Evolutionary conservation across 2,888 invertebrate genomes (phyloP).

Genomic region (Priocnemis perturbator): DNA sequence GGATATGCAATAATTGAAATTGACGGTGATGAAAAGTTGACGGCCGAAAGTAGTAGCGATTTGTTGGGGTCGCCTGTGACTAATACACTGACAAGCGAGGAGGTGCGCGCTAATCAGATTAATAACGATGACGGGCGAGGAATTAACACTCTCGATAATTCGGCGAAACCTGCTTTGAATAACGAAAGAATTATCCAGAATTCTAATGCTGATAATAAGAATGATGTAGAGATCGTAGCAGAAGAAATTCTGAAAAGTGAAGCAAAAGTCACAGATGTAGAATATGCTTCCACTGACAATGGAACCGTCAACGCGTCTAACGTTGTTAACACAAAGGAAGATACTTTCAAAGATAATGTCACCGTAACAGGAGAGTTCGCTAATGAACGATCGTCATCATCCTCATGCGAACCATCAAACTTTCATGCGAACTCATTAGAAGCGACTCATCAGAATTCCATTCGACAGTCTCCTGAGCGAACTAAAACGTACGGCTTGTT

Average conservation of each 20-base stretch:
- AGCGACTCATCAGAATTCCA: not conserved
- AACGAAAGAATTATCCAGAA: not conserved
- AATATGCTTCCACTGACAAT: slow-evolving; percentile 12
- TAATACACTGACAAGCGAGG: slow-evolving; percentile 5
- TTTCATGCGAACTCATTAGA: slow-evolving; percentile 15
- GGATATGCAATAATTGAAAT: too few relatives aligned
- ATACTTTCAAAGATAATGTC: slow-evolving; percentile 21
- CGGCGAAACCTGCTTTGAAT: slow-evolving; percentile 1
- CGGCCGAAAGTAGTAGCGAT: slow-evolving; percentile 12
- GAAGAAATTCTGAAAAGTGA: not conserved
- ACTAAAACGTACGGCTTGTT: not conserved
- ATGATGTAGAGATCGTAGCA: not conserved
- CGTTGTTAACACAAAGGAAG: slow-evolving; percentile 12
- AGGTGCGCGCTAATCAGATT: too few relatives aligned
- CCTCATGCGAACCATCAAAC: slow-evolving; percentile 23
- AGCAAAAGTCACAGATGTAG: slow-evolving; percentile 19
- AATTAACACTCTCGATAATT: slow-evolving; percentile 1
- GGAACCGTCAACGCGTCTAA: not conserved
- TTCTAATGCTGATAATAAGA: not conserved
- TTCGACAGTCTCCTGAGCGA: too few relatives aligned
- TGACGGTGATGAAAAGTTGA: slow-evolving; percentile 3
- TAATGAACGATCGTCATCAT: not conserved
- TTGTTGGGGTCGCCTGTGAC: slow-evolving; percentile 12
- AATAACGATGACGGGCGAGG: too few relatives aligned
- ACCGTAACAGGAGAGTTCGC: not conserved